These are phyloP conservation scores for Acrocephalus arundinaceus DNA, from an alignment of 2,113 vertebrate genomes.

Conservation along the genomic window DNA sequence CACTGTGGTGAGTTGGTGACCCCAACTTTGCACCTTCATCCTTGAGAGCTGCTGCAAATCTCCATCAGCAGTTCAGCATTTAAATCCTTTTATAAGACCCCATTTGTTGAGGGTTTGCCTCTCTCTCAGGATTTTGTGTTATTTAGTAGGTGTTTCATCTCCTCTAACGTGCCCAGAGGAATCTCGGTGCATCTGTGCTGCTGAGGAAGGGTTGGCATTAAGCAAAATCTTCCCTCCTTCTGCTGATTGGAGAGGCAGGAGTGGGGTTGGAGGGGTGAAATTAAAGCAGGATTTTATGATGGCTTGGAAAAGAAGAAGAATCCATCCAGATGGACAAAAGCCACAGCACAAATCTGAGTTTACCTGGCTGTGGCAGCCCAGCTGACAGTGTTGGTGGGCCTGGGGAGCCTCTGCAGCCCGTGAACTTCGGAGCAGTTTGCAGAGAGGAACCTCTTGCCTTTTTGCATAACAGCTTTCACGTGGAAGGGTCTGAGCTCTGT, in stretches of 20 bases:
- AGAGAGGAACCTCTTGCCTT: neutral
- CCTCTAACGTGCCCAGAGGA: constrained; percentile 21
- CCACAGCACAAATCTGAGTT: neutral
- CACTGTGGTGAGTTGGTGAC: accelerated
- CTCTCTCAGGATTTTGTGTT: constrained; percentile 23
- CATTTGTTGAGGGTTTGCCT: neutral
- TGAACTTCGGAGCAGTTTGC: neutral
- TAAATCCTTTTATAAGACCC: neutral
- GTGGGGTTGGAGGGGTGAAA: neutral
- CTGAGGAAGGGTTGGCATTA: constrained; percentile 13
- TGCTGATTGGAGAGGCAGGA: neutral
- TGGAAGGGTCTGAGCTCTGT: neutral
- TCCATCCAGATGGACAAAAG: neutral
- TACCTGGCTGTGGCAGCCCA: neutral
- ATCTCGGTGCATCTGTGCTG: constrained; percentile 10
- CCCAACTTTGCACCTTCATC: neutral
- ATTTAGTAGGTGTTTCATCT: constrained; percentile 52
- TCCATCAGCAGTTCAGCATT: neutral
- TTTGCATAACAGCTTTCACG: neutral
- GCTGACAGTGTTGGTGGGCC: neutral
- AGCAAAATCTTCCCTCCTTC: neutral
- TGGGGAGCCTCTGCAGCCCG: neutral
- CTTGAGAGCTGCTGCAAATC: neutral
- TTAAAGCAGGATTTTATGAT: neutral
- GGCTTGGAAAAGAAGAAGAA: neutral